Evolutionary conservation across 1,140 invertebrate species (phyloP), one percentile per base, ranked within the genome.

Genomic region (Drosophila prosaltans): DNA sequence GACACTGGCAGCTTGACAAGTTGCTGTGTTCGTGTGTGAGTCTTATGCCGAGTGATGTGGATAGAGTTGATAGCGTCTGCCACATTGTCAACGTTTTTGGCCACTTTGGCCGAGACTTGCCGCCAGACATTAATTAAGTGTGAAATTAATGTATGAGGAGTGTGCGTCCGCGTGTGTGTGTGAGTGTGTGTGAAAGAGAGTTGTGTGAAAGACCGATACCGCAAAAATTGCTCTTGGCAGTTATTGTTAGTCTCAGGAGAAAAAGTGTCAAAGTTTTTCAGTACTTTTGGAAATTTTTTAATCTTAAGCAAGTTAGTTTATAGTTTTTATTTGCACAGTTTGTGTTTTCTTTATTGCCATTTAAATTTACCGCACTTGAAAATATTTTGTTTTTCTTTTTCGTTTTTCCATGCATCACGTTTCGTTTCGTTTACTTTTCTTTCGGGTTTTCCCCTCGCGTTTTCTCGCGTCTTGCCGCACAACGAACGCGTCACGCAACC

Each of bases 61-160:
- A 61, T 64, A 76, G 48, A 65, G 76, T 78, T 86, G 83, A 86
- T 86, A 88, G 76, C 64, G 80, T 80, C 83, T 86, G 83, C 83
- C 83, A 88, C 83, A 86, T 86, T 86, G 83, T 83, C 83, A 83
- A 58, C 76, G 69, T 67, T 72, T 81, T 70, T 72, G 72, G 64
- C 63, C 75, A 74, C 76, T 76, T 76, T 45, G 40, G 45, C 51
- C 24, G 41, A 32, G 65, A 45, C 70, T 69, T 55, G 32, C 63
- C 40, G 70, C 28, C 54, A 70, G 84, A 89, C 83, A 88, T 86
- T 86, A 86, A 89, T 86, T 88, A 80, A 88, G 80, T 88, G 77
- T 70, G 80, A 89, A 80, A 89, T 80, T 78, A 86, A 81, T 80
- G 71, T 26, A 51, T 51, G 45, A 26, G 21, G 6, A 30, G 28